Evolutionary conservation across 2,888 invertebrate species (phyloP), one percentile per base, ranked within the genome.

Genomic region (Alcis repandata): DNA sequence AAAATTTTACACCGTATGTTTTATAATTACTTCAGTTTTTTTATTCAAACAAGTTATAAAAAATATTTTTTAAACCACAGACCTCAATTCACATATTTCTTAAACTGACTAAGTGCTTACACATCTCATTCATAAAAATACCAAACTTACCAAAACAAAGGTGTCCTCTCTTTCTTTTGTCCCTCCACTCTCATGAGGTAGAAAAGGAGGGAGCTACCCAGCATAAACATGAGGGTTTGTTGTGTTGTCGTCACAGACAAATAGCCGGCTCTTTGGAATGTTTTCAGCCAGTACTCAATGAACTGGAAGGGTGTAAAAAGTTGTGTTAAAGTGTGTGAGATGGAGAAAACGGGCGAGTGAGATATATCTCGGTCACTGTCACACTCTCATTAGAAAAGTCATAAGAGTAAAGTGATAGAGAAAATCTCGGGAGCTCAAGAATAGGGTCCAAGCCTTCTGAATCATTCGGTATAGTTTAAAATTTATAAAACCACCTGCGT

Each of bases 161-260:
- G 85, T 0, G 93, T 92, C 68, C 87, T 79, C 59, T 85, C 71
- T 60, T 86, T 79, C 62, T 85, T 93, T 1, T 92, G 91, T 63
- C 90, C 91, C 67, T 94, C 93, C 68, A 92, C 82, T 46, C 94
- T 79, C 92, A 94, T 92, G 7, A 93, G 80, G 67, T 93, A 94
- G 82, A 94, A 93, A 6, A 94, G 87, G 41, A 89, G 62, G 10
- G 92, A 83, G 65, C 91, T 94, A 10, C 93, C 92, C 13, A 89
- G 9, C 93, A 94, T 94, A 70, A 94, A 94, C 76, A 90, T 72
- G 1, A 93, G 51, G 0, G 91, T 91, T 69, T 90, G 89, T 45
- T 84, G 88, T 4, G 87, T 68, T 57, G 78, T 90, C 1, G 90
- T 91, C n/a, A 93, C 74, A 6, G 83, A 77, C 43, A 93, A 65